These are phyloP conservation scores for Elephas maximus DNA, from an alignment of 2,113 vertebrate genomes.

Conservation along the genomic window DNA sequence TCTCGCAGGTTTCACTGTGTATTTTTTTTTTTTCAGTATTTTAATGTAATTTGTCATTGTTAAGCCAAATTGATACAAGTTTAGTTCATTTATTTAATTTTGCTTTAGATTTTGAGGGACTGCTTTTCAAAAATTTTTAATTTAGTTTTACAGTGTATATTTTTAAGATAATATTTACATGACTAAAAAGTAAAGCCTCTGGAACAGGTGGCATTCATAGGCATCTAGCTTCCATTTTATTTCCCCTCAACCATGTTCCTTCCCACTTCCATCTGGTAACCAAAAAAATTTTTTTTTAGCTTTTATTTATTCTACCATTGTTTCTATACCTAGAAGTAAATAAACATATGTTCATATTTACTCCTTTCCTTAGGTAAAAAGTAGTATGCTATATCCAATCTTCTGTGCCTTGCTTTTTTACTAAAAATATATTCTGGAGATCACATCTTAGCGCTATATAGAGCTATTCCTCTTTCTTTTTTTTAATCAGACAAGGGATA, in stretches of 20 bases:
- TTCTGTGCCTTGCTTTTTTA: neutral
- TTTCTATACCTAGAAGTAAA: neutral
- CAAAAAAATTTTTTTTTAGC: neutral
- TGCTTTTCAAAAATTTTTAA: neutral
- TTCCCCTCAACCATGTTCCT: neutral
- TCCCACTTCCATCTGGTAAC: neutral
- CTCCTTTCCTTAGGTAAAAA: neutral
- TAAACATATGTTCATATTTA: neutral
- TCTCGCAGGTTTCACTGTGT: neutral
- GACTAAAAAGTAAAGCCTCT: neutral
- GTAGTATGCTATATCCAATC: neutral
- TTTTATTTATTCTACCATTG: neutral
- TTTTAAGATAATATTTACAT: constrained; percentile 8
- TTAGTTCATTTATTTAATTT: constrained; percentile 38
- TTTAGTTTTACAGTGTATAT: constrained; percentile 28
- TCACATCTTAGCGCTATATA: neutral
- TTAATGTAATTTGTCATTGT: neutral
- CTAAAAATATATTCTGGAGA: neutral
- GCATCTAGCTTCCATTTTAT: neutral
- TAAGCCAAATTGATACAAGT: neutral
- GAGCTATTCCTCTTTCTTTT: neutral
- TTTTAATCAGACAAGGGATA: neutral
- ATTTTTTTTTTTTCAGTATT: neutral
- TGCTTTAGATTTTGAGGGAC: constrained; percentile 34
- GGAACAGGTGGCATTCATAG: neutral